phyloP scores from a whole-genome alignment of 1,140 invertebrate genomes.

The Chrysopa pallens region DNA sequence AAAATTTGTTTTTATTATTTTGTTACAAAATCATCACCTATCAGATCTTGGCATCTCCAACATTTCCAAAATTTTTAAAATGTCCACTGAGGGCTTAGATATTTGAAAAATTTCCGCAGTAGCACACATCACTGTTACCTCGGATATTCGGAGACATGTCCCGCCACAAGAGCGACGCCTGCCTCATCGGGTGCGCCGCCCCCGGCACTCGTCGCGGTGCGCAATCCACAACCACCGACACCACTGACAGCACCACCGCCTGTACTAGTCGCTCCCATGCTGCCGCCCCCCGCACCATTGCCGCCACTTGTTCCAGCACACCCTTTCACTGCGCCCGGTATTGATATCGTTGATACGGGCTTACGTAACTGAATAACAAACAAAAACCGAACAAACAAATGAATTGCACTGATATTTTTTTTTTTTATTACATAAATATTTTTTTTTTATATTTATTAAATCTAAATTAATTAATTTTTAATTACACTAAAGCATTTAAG shows the following conservation, averaged over 20 bases:
- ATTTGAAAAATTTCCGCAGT: too few relatives aligned
- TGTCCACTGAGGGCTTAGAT: too few relatives aligned
- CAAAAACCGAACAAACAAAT: neutral
- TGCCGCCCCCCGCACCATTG: constrained; percentile 19
- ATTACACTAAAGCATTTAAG: too few relatives aligned
- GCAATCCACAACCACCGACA: constrained; percentile 13
- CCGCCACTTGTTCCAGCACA: constrained; percentile 32
- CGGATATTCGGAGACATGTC: constrained; percentile 64
- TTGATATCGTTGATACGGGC: constrained; percentile 88
- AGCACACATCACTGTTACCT: constrained; percentile 19
- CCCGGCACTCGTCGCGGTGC: constrained; percentile 7
- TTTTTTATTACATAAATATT: too few relatives aligned
- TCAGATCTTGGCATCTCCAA: too few relatives aligned
- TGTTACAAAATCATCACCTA: too few relatives aligned
- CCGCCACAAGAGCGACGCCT: constrained; percentile 61
- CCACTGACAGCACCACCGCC: constrained; percentile 25
- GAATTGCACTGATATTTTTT: too few relatives aligned
- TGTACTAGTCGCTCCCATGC: constrained; percentile 20
- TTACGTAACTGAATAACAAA: constrained; percentile 71
- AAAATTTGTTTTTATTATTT: too few relatives aligned
- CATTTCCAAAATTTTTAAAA: too few relatives aligned
- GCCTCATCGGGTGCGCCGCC: constrained; percentile 40
- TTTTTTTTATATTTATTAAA: too few relatives aligned
- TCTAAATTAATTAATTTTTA: too few relatives aligned
- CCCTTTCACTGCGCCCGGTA: constrained; percentile 80